These are phyloP conservation scores for Malurus melanocephalus DNA, from an alignment of 2,113 vertebrate genomes.

Conservation along the genomic window DNA sequence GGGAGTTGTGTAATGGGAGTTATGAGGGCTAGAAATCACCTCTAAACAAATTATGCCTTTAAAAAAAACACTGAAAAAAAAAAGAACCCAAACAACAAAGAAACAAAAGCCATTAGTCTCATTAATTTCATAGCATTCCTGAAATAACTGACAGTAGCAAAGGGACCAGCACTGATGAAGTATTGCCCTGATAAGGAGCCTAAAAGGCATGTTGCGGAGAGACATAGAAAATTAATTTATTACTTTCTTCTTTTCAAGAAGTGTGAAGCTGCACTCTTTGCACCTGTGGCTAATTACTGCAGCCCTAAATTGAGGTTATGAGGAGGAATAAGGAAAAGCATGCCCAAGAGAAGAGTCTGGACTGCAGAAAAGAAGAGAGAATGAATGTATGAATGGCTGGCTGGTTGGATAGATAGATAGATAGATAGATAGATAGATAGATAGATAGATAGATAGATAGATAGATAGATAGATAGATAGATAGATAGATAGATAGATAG, in stretches of 20 bases:
- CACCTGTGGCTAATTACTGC: not conserved
- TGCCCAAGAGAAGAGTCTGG: not conserved
- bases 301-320: not conserved
- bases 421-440: not conserved
- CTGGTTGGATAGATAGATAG: no score
- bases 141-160: slow-evolving; percentile 31
- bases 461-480: not conserved
- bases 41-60: slow-evolving; percentile 13
- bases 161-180: not conserved
- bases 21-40: not conserved
- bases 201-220: not conserved
- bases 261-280: not conserved
- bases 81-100: not conserved
- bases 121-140: slow-evolving; percentile 36
- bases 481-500: not conserved
- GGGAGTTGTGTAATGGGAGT: not conserved
- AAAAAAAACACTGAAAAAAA: not conserved
- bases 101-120: slow-evolving; percentile 17
- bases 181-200: not conserved
- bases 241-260: not conserved
- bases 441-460: not conserved
- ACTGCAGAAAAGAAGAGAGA: not conserved
- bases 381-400: not conserved
- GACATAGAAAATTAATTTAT: slow-evolving; percentile 23
- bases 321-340: not conserved